A percentile compares a stretch with the other conserved stretches of the same genome.
Evolutionary conservation across 2,888 invertebrate genomes (phyloP).

Genomic region (Carabus problematicus): DNA sequence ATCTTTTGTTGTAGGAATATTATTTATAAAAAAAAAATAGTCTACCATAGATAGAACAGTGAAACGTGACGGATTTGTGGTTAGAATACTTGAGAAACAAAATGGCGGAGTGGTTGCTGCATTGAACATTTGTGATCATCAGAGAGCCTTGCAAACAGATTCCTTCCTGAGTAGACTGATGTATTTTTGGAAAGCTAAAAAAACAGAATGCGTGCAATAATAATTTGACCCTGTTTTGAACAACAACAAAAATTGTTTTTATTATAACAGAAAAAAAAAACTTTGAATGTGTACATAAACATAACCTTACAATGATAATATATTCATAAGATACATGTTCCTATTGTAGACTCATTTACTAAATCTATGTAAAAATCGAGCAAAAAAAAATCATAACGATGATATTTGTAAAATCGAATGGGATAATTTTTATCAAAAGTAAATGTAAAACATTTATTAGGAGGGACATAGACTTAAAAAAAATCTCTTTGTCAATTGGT

Average conservation of each 20-base stretch:
- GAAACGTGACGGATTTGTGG: background rate
- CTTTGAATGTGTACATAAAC: conserved; percentile 39
- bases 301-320: conserved; percentile 30
- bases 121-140: conserved; percentile 40
- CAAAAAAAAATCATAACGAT: conserved; percentile 10
- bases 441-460: conserved; percentile 48
- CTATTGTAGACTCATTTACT: conserved; percentile 42
- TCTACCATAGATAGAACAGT: background rate
- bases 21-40: background rate
- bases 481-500: conserved; percentile 43
- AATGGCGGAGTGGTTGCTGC: conserved; percentile 21
- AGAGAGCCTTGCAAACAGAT: conserved; percentile 43
- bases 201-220: conserved; percentile 41
- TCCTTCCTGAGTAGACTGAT: conserved; percentile 43
- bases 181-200: conserved; percentile 42
- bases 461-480: conserved; percentile 60
- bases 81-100: background rate
- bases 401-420: conserved; percentile 41
- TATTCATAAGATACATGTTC: conserved; percentile 43
- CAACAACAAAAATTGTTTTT: conserved; percentile 40
- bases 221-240: conserved; percentile 37
- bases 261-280: conserved; percentile 15
- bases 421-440: conserved; percentile 43
- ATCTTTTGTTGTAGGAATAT: too few relatives aligned
- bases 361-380: conserved; percentile 35